Evolutionary conservation across 2,113 vertebrate genomes (phyloP).

Genomic region (Dissostichus mawsoni): DNA sequence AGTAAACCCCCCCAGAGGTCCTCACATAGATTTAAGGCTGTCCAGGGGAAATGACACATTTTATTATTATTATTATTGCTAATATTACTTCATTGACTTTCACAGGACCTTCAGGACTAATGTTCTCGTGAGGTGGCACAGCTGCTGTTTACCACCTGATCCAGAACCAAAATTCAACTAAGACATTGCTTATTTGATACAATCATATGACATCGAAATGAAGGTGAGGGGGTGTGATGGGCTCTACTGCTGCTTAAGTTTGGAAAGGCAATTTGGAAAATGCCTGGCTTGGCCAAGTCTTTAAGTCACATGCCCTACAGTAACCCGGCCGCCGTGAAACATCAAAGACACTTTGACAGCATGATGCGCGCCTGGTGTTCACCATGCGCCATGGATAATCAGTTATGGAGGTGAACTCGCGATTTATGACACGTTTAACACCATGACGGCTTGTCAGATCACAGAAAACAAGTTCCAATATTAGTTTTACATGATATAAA

Average conservation of each 20-base stretch:
- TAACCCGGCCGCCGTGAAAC: constrained; percentile 59
- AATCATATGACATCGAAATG: constrained; percentile 16
- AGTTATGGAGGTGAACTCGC: constrained; percentile 4
- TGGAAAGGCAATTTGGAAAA: constrained; percentile 20
- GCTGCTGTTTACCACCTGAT: neutral
- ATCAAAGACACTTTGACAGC: constrained; percentile 51
- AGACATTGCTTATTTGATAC: neutral
- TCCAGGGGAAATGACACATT: neutral
- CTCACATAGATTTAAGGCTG: neutral
- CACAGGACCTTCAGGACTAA: too few relatives aligned
- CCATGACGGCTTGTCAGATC: constrained; percentile 11
- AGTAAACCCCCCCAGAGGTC: neutral
- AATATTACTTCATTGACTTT: neutral
- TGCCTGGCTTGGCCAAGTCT: constrained; percentile 20
- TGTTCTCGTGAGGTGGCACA: neutral
- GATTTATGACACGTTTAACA: constrained; percentile 22
- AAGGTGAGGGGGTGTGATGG: neutral
- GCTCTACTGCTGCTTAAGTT: constrained; percentile 29
- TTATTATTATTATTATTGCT: neutral
- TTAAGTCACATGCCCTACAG: constrained; percentile 54
- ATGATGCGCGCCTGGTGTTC: constrained; percentile 28
- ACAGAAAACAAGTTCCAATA: neutral
- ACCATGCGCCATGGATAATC: constrained; percentile 3
- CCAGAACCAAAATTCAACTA: neutral
- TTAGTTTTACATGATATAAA: neutral